These are phyloP conservation scores for Drosophila parvula DNA, from an alignment of 1,140 invertebrate species.

Conservation along the genomic window DNA sequence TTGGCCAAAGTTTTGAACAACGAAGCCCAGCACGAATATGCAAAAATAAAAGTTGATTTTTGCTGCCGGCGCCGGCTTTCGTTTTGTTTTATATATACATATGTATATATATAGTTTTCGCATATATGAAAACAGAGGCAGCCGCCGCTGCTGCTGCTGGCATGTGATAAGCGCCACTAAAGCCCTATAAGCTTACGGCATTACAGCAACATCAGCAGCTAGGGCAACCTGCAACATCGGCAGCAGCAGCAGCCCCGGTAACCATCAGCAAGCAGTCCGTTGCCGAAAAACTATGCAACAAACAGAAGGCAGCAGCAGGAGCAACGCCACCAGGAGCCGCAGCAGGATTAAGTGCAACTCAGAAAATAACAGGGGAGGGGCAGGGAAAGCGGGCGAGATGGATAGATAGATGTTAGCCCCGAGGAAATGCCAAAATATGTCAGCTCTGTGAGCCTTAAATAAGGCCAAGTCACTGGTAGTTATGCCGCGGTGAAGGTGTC, in stretches of 20 bases:
- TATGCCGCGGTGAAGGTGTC: conserved; percentile 5
- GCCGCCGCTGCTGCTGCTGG: conserved; percentile 42
- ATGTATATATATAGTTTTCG: neutral
- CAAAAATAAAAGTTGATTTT: conserved; percentile 40
- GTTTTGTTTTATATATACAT: conserved; percentile 1
- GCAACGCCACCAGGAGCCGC: neutral
- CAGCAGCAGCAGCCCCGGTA: conserved; percentile 30
- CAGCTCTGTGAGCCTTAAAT: conserved; percentile 1
- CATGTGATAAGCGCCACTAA: conserved; percentile 66
- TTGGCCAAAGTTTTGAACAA: conserved; percentile 32
- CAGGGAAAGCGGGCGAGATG: neutral
- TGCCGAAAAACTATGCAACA: conserved; percentile 44
- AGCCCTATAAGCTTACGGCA: conserved; percentile 61
- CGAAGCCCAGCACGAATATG: conserved; percentile 34
- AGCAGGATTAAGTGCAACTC: conserved; percentile 24
- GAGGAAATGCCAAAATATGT: conserved; percentile 32
- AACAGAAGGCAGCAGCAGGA: conserved; percentile 11
- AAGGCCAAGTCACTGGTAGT: neutral
- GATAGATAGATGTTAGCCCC: conserved; percentile 5
- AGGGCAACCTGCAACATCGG: conserved; percentile 33
- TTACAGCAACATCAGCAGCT: conserved; percentile 58
- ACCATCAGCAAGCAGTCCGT: conserved; percentile 20
- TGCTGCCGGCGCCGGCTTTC: conserved; percentile 31
- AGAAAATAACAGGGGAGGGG: neutral
- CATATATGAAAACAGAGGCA: conserved; percentile 47